Evolutionary conservation across 1,140 invertebrate genomes (phyloP), one percentile per base, ranked within the genome.

Genomic region (Pachypsylla venusta): DNA sequence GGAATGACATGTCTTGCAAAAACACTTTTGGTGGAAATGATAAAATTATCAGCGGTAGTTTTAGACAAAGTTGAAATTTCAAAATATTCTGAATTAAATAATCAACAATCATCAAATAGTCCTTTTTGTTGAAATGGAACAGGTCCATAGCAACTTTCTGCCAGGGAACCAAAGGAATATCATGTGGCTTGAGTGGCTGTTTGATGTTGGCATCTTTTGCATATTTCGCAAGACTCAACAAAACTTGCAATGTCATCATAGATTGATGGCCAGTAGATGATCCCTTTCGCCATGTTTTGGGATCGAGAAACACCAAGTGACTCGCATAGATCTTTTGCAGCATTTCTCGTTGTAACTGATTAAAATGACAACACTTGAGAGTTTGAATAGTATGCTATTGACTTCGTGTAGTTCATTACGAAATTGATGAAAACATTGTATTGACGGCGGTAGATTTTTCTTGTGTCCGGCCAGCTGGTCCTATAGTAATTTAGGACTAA

Each of bases 221-320:
- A 76, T 40, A 61, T 64, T 53, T 63, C 48, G 67, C 74, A 76
- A 58, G 66, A 67, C 19, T 59, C 56, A 20, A 76, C 64, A n/a
- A 68, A 61, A 53, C 72, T 64, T 67, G 69, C 67, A 28, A 77
- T 74, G 53, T 76, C 67, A 40, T 68, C 68, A 30, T 64, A 64
- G 60, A 76, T 73, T 14, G 64, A 64, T 20, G 72, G 72, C 70
- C 72, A 75, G 63, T 65, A 75, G 30, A 76, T 62, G 39, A 67
- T 59, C 58, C 73, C 65, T 60, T 68, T 64, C 22, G 74, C 70
- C 57, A 64, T 61, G 24, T 58, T 54, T 61, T 68, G 67, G 53
- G 65, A 69, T 62, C 71, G 71, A 70, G 70, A 58, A 70, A 66
- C 1, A 75, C 75, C 56, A 74, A 30, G 65, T 78, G 75, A 16